Conservation (phyloP, 2,113 vertebrate species). For the Triplophysa rosa region DNA sequence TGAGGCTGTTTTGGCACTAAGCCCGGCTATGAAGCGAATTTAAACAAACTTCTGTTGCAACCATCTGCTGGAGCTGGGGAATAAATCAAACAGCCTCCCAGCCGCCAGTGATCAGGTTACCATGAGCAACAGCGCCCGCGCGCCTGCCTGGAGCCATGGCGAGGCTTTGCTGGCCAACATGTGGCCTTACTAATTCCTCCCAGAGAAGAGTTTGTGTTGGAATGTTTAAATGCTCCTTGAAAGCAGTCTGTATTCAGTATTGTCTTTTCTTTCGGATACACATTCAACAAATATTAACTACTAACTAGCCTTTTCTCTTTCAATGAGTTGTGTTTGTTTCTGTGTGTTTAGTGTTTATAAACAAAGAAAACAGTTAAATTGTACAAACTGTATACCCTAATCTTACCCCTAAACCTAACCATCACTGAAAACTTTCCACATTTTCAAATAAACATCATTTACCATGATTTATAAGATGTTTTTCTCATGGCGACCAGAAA, state of each 20-base stretch:
- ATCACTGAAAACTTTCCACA: too few species aligned
- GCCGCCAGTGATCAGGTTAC: slow-evolving; percentile 96
- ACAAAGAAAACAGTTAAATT: too few species aligned
- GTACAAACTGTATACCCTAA: too few species aligned
- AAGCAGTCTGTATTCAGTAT: slow-evolving; percentile 11
- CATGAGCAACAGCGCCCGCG: slow-evolving; percentile 87
- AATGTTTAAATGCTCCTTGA: slow-evolving; percentile 46
- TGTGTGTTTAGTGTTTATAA: too few species aligned
- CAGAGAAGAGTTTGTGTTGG: slow-evolving; percentile 71
- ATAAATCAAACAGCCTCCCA: slow-evolving; percentile 98
- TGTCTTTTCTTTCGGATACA: slow-evolving; percentile 16
- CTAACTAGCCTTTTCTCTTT: too few species aligned
- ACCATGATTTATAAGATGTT: too few species aligned
- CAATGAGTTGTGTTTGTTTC: too few species aligned
- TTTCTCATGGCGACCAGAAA: too few species aligned
- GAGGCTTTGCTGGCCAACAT: slow-evolving; percentile 89
- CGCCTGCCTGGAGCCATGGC: slow-evolving; percentile 95
- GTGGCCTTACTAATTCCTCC: slow-evolving; percentile 87
- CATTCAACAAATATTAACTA: not conserved
- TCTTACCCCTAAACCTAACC: too few species aligned
- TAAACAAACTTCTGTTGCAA: slow-evolving; percentile 99
- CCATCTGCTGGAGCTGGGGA: slow-evolving; percentile 99
- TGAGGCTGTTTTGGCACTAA: slow-evolving; percentile 82
- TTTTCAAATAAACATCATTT: too few species aligned
- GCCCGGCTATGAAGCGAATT: slow-evolving; percentile 96